Evolutionary conservation across 2,888 invertebrate genomes (phyloP).

Genomic region (Lingula anatina): DNA sequence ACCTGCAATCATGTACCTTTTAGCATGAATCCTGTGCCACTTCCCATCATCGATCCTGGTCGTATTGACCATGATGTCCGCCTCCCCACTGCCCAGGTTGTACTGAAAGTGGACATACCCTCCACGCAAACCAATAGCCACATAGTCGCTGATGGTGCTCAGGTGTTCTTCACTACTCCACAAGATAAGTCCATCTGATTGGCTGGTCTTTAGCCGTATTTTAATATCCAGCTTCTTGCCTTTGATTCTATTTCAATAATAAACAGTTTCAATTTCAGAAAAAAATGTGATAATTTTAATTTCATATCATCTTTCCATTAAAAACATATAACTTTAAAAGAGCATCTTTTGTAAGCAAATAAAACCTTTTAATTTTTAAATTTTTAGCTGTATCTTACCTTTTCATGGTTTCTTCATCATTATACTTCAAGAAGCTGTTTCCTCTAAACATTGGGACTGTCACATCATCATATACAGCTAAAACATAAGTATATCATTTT

Average conservation of each 20-base stretch:
- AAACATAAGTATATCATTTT: conserved; percentile 4
- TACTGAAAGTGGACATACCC: conserved; percentile 73
- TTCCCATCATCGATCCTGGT: conserved; percentile 84
- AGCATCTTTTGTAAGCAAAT: too few species aligned
- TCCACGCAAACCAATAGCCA: conserved; percentile 76
- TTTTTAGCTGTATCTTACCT: conserved; percentile 62
- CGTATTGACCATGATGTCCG: conserved; percentile 75
- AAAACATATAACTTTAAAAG: too few species aligned
- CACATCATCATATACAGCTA: conserved; percentile 33
- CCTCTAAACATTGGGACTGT: conserved; percentile 73
- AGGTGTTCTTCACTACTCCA: conserved; percentile 74
- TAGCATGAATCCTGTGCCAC: conserved; percentile 74
- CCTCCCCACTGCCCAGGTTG: conserved; percentile 83
- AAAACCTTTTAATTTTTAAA: too few species aligned
- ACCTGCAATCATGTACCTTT: conserved; percentile 63
- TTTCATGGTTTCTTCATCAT: conserved; percentile 79
- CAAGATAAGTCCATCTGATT: conserved; percentile 70
- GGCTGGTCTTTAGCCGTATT: conserved; percentile 74
- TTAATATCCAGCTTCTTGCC: conserved; percentile 83
- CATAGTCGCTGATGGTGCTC: conserved; percentile 63
- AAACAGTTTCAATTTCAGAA: too few species aligned
- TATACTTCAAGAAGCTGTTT: conserved; percentile 80
- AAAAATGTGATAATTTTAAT: too few species aligned
- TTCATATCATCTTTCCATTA: too few species aligned
- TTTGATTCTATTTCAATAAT: conserved; percentile 74